phyloP scores from a whole-genome alignment of 2,797 vertebrate genomes.

The Buphagus erythrorhynchus region DNA sequence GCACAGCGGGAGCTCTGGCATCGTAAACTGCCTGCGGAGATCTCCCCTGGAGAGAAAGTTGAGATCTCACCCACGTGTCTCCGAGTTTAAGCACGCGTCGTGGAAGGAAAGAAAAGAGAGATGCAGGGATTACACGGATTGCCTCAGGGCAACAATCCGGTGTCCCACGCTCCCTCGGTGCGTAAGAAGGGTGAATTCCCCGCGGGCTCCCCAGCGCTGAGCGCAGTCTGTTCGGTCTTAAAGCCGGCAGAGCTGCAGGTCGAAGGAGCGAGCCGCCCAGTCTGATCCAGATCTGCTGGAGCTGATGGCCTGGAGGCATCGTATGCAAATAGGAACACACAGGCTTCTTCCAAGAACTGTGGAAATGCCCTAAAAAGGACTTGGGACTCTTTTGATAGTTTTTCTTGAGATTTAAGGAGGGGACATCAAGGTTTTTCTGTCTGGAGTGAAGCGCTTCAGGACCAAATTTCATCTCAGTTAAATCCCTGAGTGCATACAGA shows the following conservation, averaged over 20 bases:
- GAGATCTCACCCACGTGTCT: not conserved
- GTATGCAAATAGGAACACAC: not conserved
- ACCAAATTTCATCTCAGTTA: not conserved
- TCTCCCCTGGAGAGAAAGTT: not conserved
- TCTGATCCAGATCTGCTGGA: not conserved
- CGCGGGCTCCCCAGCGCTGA: not conserved
- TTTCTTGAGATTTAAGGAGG: not conserved
- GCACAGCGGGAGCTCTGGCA: not conserved
- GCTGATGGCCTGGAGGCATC: constrained; percentile 32
- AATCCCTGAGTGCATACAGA: not conserved
- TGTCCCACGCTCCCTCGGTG: not conserved
- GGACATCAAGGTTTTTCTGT: not conserved
- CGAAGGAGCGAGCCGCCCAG: not conserved
- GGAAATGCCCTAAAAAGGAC: not conserved
- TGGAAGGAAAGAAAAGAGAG: no score
- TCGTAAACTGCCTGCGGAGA: not conserved
- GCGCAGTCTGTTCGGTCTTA: not conserved
- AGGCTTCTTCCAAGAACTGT: not conserved
- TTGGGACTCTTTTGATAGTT: not conserved
- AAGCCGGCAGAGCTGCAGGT: not conserved
- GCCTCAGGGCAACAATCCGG: not conserved
- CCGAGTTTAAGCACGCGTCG: not conserved
- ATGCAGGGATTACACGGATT: not conserved
- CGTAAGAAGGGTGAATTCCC: not conserved
- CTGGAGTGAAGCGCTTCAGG: not conserved